Percentiles rank a stretch among this genome's conserved stretches.
Evolutionary conservation across 2,888 invertebrate genomes (phyloP).

Genomic region (Caenorhabditis virilis): DNA sequence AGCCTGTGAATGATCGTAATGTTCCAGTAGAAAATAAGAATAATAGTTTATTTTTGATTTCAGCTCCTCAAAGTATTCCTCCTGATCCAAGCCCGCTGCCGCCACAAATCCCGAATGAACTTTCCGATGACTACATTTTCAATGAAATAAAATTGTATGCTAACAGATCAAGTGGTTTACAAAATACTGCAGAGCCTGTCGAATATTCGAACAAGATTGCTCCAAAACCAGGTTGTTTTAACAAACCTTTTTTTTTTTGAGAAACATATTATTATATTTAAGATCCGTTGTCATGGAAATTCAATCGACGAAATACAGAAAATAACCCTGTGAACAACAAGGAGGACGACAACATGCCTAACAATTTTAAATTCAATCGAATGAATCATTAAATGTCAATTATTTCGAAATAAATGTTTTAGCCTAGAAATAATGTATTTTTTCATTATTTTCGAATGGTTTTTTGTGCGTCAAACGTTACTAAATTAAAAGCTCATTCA

Average conservation of each 20-base stretch:
- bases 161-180: slow-evolving; percentile 12
- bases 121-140: slow-evolving; percentile 48
- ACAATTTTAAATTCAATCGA: slow-evolving; percentile 40
- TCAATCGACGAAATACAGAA: slow-evolving; percentile 33
- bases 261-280: slow-evolving; percentile 1
- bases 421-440: neutral
- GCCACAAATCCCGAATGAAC: slow-evolving; percentile 23
- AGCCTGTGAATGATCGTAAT: slow-evolving; percentile 2
- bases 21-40: neutral
- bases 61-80: neutral
- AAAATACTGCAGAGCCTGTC: slow-evolving; percentile 6
- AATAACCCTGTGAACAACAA: slow-evolving; percentile 15
- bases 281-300: slow-evolving; percentile 35
- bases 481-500: no score
- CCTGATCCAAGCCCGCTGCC: slow-evolving; percentile 1
- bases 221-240: slow-evolving; percentile 10
- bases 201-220: no score
- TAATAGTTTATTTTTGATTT: neutral
- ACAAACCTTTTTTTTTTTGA: neutral
- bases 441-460: no score
- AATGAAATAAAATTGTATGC: slow-evolving; percentile 46
- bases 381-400: slow-evolving; percentile 7
- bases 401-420: slow-evolving; percentile 3
- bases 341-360: neutral
- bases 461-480: no score